Evolutionary conservation across 2,797 vertebrate genomes (phyloP).

Genomic region (Artibeus lituratus): DNA sequence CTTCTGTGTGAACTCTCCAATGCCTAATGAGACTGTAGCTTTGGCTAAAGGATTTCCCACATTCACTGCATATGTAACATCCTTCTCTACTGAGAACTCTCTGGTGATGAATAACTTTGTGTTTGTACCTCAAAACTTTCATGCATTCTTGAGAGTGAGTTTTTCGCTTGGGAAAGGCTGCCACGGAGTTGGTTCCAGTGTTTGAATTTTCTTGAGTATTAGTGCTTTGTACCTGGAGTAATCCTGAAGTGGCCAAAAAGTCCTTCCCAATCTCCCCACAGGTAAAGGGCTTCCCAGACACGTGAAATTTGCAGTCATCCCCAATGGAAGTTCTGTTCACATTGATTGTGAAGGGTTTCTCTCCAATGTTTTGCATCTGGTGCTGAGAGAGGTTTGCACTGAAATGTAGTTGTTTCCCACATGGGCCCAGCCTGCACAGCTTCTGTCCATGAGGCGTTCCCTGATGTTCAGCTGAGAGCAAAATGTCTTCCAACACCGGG

Average conservation of each 20-base stretch:
- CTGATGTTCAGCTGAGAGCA: not conserved
- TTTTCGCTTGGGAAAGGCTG: not conserved
- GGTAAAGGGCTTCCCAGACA: not conserved
- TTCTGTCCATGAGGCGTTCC: not conserved
- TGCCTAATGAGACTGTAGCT: slow-evolving; percentile 44
- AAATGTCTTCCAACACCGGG: not conserved
- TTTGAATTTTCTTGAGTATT: not conserved
- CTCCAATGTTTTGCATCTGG: not conserved
- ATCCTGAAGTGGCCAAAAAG: not conserved
- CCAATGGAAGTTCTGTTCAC: not conserved
- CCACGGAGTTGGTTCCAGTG: not conserved
- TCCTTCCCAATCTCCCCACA: not conserved
- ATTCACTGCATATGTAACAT: slow-evolving; percentile 48
- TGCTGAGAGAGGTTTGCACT: not conserved
- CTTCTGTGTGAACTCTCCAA: not conserved
- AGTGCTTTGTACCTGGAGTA: not conserved
- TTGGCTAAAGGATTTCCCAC: slow-evolving; percentile 57
- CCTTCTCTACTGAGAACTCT: slow-evolving; percentile 53
- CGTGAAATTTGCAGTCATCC: not conserved
- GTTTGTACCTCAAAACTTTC: not conserved
- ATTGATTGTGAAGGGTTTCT: not conserved
- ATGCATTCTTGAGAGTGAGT: not conserved
- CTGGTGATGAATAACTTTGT: slow-evolving; percentile 12
- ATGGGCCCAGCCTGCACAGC: not conserved
- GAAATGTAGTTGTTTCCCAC: not conserved